These are phyloP conservation scores for Gasteruption jaculator DNA, from an alignment of 2,888 invertebrate species.

Conservation along the genomic window DNA sequence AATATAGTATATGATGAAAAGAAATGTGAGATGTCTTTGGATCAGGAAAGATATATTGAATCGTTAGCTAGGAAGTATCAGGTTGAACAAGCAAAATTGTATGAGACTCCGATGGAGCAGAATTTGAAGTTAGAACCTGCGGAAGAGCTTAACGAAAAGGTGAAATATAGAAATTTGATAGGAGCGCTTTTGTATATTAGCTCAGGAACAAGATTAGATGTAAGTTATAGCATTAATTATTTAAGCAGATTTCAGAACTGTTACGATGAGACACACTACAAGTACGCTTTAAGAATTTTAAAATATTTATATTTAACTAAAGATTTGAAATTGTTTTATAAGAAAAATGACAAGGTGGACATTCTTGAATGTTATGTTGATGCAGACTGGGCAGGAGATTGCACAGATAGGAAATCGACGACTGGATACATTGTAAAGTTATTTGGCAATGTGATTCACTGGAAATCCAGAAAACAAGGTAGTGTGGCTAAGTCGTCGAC, in stretches of 20 bases:
- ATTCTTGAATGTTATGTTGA: constrained; percentile 8
- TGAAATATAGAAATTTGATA: constrained; percentile 30
- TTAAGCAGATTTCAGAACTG: constrained; percentile 40
- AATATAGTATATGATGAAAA: constrained; percentile 13
- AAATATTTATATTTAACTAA: constrained; percentile 34
- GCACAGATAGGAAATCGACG: constrained; percentile 21
- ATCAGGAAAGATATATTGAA: constrained; percentile 31
- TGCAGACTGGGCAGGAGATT: constrained; percentile 23
- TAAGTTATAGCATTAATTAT: constrained; percentile 38
- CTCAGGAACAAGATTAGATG: constrained; percentile 37
- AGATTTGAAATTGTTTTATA: constrained; percentile 28
- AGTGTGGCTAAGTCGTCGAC: constrained; percentile 2
- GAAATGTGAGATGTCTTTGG: constrained; percentile 28
- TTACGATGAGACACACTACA: constrained; percentile 30
- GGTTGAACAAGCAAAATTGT: constrained; percentile 28
- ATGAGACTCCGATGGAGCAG: constrained; percentile 37
- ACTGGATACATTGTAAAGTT: constrained; percentile 22
- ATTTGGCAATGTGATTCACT: constrained; percentile 11
- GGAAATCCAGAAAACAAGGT: constrained; percentile 6
- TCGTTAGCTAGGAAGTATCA: constrained; percentile 26
- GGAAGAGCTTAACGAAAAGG: constrained; percentile 17
- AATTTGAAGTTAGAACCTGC: constrained; percentile 22
- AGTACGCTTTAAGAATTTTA: constrained; percentile 34
- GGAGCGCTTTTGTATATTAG: constrained; percentile 34
- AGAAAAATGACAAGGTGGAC: constrained; percentile 1